Conservation (phyloP, 2,888 invertebrate genomes). For the Zhuqinia jingwanae region DNA sequence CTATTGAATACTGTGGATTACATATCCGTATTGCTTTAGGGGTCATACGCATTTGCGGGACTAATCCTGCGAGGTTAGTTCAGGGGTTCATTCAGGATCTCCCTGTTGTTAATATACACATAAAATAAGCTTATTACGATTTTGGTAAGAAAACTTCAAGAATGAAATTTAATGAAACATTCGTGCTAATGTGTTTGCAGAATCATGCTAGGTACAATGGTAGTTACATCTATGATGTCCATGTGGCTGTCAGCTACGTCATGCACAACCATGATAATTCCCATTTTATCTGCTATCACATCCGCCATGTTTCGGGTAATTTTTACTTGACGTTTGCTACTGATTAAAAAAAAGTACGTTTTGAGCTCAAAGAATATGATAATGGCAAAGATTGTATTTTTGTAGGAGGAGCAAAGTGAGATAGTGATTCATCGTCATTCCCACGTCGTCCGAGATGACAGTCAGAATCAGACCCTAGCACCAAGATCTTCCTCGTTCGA, state of each 20-base stretch:
- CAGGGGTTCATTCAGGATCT: no score
- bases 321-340: neutral
- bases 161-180: no score
- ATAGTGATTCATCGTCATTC: constrained; percentile 2
- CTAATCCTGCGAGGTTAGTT: constrained; percentile 52
- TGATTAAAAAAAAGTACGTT: no score
- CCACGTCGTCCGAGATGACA: no score
- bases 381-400: neutral
- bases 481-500: no score
- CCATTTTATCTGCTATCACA: constrained; percentile 92
- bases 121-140: no score
- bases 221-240: constrained; percentile 95
- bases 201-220: constrained; percentile 91
- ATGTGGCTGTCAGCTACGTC: constrained; percentile 99
- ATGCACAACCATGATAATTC: constrained; percentile 96
- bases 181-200: constrained; percentile 82
- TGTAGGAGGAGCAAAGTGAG: constrained; percentile 55
- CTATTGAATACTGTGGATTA: constrained; percentile 82
- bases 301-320: constrained; percentile 79
- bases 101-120: no score
- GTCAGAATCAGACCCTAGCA: no score
- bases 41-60: constrained; percentile 52
- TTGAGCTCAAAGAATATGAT: neutral
- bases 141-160: no score
- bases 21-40: constrained; percentile 79